Percentiles rank a stretch among this genome's conserved stretches.
Conservation (phyloP, 2,888 invertebrate genomes). For the Pyrrhia umbra region DNA sequence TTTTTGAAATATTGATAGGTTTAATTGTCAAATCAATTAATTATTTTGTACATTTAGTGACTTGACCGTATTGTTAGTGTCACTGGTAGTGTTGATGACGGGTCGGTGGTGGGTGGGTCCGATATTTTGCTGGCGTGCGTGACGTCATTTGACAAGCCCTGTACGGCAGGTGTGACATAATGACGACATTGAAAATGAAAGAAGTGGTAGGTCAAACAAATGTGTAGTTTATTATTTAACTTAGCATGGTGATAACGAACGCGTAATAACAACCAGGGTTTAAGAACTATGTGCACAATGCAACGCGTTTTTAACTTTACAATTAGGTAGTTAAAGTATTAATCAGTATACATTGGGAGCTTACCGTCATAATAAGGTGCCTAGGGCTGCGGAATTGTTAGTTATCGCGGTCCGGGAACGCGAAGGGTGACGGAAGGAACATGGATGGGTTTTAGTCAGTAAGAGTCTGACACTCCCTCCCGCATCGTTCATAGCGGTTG, state of each 20-base stretch:
- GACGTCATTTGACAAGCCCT: slow-evolving; percentile 22
- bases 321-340: no score
- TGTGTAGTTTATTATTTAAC: slow-evolving; percentile 5
- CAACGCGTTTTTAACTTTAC: no score
- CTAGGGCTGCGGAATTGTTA: no score
- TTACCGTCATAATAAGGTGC: no score
- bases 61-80: background rate
- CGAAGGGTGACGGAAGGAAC: no score
- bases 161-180: slow-evolving; percentile 31
- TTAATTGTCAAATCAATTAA: slow-evolving; percentile 37
- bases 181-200: slow-evolving; percentile 17
- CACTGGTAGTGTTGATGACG: slow-evolving; percentile 30
- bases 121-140: background rate
- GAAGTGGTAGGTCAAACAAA: slow-evolving; percentile 9
- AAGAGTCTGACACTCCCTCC: no score
- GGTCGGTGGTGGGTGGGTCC: slow-evolving; percentile 41
- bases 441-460: no score
- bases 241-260: background rate
- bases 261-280: background rate
- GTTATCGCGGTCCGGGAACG: no score
- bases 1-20: slow-evolving; percentile 13
- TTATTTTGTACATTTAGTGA: slow-evolving; percentile 10
- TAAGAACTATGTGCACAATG: no score
- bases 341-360: no score
- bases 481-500: no score